Evolutionary conservation across 2,888 invertebrate genomes (phyloP), one percentile per base, ranked within the genome.

Genomic region (Eubasilissa splendida): DNA sequence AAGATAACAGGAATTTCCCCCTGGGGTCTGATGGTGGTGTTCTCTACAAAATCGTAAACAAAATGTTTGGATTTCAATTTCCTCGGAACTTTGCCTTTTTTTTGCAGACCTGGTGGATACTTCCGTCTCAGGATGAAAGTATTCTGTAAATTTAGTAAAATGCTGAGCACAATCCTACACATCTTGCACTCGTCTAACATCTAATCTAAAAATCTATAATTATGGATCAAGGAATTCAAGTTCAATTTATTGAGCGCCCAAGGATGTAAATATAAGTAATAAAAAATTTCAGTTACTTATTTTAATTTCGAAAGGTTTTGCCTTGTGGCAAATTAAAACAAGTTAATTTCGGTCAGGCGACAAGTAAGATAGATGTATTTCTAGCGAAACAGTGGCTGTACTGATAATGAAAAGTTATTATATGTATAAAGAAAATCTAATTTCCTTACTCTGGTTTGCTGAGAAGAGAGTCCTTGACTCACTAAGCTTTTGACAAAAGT

Each of bases 41-140:
- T 91, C 87, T 95, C 92, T 1, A 96, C 91, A 58, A 95, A 85
- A 79, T 96, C 94, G 87, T 96, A 97, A 60, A 95, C 90, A 86
- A 92, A 95, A 87, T 96, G 91, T 84, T 91, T 92, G 0, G 88
- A 87, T 85, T 90, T 91, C 76, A 96, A 83, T 82, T 88, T 90
- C 78, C 89, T 88, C 0, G 90, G 90, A 60, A 85, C 88, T 1
- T 89, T 87, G 70, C 92, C 91, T 85, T 92, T 93, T 86, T 93
- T 94, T 85, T 92, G 88, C 53, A 95, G 87, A 14, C 88, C 89
- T 2, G 92, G 88, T 0, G 92, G 91, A 87, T 87, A 89, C 87
- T 88, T 91, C 82, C 96, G 90, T 88, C 93, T 94, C 75, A 96
- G 88, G 80, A 96, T 89, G 86, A 92, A 95, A 22, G 96, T 95